These are phyloP conservation scores for Ameiurus melas DNA, from an alignment of 2,113 vertebrate genomes.

Conservation along the genomic window DNA sequence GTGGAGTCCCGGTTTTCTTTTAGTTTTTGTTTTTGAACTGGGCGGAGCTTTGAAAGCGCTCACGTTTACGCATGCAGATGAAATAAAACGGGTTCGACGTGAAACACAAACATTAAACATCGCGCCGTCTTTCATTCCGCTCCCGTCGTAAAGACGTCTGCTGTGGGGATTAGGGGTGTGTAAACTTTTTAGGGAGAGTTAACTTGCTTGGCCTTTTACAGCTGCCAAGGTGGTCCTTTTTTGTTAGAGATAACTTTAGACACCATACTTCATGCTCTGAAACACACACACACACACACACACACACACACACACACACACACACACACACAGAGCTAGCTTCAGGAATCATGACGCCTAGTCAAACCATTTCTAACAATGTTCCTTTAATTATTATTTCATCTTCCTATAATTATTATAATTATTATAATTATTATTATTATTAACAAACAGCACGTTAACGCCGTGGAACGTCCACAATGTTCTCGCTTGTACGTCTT, in stretches of 20 bases:
- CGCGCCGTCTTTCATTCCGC: constrained; percentile 4
- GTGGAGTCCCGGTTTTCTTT: neutral
- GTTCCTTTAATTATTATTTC: neutral
- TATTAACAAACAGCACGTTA: neutral
- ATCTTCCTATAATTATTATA: neutral
- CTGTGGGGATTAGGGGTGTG: constrained; percentile 14
- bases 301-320: constrained; percentile 20
- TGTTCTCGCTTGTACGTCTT: neutral
- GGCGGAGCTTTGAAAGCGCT: neutral
- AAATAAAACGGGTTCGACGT: neutral
- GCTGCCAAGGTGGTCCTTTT: constrained; percentile 40
- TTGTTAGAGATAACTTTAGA: constrained; percentile 35
- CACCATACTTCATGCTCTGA: neutral
- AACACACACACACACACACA: constrained; percentile 7
- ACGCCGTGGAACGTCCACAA: neutral
- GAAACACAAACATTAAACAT: neutral
- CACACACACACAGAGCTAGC: neutral
- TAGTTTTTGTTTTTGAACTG: neutral
- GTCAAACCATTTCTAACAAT: neutral
- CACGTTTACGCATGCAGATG: constrained; percentile 40
- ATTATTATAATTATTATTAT: too few species aligned
- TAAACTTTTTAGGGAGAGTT: constrained; percentile 27
- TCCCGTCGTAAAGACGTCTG: constrained; percentile 10
- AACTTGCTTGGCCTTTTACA: constrained; percentile 7
- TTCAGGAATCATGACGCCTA: neutral